A percentile compares a stretch with the other conserved stretches of the same genome.
phyloP scores from a whole-genome alignment of 2,888 invertebrate species.

The Troglohyphantes excavatus region DNA sequence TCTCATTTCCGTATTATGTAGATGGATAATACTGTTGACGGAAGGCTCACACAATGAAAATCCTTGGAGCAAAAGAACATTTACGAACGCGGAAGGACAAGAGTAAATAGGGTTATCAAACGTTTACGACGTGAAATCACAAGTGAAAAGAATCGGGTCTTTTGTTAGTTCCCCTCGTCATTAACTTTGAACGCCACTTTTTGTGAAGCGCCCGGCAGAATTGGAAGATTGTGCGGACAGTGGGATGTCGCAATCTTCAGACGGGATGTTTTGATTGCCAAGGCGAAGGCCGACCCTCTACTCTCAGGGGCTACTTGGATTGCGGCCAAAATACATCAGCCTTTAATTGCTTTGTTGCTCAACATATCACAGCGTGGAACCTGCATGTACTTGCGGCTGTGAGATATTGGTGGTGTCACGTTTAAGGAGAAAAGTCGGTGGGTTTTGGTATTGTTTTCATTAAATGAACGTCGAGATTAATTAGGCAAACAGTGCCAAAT shows the following conservation, averaged over 20 bases:
- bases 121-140: neutral
- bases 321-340: neutral
- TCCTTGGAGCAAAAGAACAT: neutral
- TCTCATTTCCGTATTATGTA: neutral
- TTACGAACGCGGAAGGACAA: conserved; percentile 14
- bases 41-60: neutral
- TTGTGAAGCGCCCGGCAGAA: neutral
- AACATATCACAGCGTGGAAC: neutral
- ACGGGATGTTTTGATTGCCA: conserved; percentile 45
- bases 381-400: neutral
- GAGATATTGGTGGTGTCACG: neutral
- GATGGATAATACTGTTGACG: neutral
- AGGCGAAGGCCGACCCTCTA: conserved; percentile 36
- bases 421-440: neutral
- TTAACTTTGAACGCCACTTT: neutral
- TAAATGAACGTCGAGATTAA: no score
- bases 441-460: neutral
- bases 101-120: neutral
- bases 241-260: neutral
- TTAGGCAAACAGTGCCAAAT: no score
- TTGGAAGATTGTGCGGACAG: neutral
- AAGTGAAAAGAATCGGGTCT: neutral
- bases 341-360: conserved; percentile 6
- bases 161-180: neutral
- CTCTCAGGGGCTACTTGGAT: neutral